Evolutionary conservation across 1,140 invertebrate species (phyloP).

Genomic region (Hermatobates lingyangjiaoensis): DNA sequence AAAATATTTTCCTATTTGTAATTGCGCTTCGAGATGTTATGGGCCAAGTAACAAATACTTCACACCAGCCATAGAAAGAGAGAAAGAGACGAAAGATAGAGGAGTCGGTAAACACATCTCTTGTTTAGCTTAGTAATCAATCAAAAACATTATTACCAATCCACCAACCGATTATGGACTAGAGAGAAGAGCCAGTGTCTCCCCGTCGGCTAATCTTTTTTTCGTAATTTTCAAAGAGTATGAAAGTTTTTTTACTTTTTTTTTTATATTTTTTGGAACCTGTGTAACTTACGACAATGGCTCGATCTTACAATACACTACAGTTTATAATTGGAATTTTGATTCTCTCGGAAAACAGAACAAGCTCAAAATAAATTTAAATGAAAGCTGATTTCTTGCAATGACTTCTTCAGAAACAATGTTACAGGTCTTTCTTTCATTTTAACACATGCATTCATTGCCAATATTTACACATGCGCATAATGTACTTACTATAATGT

Average conservation of each 20-base stretch:
- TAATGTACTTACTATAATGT: conserved; percentile 2
- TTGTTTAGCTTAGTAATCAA: not conserved
- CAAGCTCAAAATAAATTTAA: not conserved
- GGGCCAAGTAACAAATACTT: not conserved
- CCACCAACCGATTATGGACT: not conserved
- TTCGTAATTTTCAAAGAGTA: not conserved
- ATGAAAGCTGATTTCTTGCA: not conserved
- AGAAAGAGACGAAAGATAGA: not conserved
- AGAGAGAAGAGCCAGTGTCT: not conserved
- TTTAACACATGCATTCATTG: not conserved
- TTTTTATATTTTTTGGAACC: not conserved
- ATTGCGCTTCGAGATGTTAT: not conserved
- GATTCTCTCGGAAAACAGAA: not conserved
- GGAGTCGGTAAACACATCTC: not conserved
- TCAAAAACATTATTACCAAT: not conserved
- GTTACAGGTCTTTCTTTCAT: not conserved
- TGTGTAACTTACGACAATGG: conserved; percentile 11
- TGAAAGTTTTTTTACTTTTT: conserved; percentile 5
- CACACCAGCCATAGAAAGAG: not conserved
- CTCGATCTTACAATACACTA: conserved; percentile 9
- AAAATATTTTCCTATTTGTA: not conserved
- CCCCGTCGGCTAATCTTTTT: not conserved
- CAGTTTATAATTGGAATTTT: not conserved
- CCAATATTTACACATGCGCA: not conserved
- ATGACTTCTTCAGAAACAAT: not conserved